phyloP scores from a whole-genome alignment of 2,797 vertebrate species.

The Pipistrellus nathusii region DNA sequence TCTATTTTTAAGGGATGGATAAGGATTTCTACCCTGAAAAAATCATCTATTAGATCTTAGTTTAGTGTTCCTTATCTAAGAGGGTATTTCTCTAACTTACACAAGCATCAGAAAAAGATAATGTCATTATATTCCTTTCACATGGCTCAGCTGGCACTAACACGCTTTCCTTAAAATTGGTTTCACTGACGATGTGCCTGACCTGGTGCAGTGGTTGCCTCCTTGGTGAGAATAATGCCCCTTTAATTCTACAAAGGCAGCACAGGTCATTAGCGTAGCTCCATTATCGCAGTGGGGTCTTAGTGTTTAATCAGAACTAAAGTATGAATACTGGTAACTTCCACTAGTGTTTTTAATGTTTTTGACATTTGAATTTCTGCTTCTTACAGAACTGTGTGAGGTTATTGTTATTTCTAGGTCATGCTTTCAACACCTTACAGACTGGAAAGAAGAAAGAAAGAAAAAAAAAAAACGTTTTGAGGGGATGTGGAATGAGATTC shows the following conservation, averaged over 20 bases:
- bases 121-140: conserved; percentile 13
- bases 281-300: neutral
- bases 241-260: neutral
- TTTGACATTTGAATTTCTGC: conserved; percentile 32
- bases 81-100: neutral
- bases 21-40: conserved; percentile 43
- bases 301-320: neutral
- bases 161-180: neutral
- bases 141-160: neutral
- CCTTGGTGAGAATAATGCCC: neutral
- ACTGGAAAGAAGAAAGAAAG: neutral
- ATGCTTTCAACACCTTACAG: neutral
- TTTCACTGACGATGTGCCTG: neutral
- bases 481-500: neutral
- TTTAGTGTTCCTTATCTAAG: neutral
- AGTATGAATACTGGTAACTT: neutral
- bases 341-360: neutral
- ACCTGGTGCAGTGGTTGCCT: neutral
- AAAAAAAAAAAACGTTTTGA: neutral
- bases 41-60: neutral
- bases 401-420: neutral
- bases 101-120: neutral
- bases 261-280: neutral
- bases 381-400: neutral
- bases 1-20: neutral